Evolutionary conservation across 1,140 invertebrate species (phyloP).

Genomic region (Pachyrhynchus sulphureomaculatus): DNA sequence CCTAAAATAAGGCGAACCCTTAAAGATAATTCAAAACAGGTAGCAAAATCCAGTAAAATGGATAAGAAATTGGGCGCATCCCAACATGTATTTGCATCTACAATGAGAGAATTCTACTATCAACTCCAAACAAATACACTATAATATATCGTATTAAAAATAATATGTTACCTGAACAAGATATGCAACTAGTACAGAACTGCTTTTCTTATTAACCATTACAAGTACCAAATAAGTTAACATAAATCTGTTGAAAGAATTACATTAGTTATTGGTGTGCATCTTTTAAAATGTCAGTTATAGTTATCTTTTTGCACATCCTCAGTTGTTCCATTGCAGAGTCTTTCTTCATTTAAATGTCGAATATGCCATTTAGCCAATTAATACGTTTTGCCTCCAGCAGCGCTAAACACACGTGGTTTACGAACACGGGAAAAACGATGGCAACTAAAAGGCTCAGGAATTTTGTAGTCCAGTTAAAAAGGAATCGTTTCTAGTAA

Average conservation of each 20-base stretch:
- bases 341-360: constrained; percentile 33
- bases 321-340: constrained; percentile 7
- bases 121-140: too few relatives aligned
- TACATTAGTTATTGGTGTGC: constrained; percentile 17
- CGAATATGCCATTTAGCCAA: constrained; percentile 32
- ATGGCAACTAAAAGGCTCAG: background rate
- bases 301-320: constrained; percentile 23
- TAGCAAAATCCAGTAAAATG: too few relatives aligned
- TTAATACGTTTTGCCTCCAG: constrained; percentile 32
- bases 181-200: too few relatives aligned
- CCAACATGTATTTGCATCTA: too few relatives aligned
- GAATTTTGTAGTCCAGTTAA: background rate
- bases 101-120: too few relatives aligned
- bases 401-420: constrained; percentile 28
- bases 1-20: too few relatives aligned
- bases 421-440: constrained; percentile 22
- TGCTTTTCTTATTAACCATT: constrained; percentile 5
- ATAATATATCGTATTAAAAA: too few relatives aligned
- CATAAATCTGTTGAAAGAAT: constrained; percentile 26
- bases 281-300: constrained; percentile 25
- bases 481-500: background rate
- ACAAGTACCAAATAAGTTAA: background rate
- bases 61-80: too few relatives aligned
- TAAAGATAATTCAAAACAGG: too few relatives aligned
- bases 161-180: too few relatives aligned